Evolutionary conservation across 64 coral and sea anemone genomes (phyloP), one percentile per base, ranked within the genome.

Genomic region (Stylophora pistillata): DNA sequence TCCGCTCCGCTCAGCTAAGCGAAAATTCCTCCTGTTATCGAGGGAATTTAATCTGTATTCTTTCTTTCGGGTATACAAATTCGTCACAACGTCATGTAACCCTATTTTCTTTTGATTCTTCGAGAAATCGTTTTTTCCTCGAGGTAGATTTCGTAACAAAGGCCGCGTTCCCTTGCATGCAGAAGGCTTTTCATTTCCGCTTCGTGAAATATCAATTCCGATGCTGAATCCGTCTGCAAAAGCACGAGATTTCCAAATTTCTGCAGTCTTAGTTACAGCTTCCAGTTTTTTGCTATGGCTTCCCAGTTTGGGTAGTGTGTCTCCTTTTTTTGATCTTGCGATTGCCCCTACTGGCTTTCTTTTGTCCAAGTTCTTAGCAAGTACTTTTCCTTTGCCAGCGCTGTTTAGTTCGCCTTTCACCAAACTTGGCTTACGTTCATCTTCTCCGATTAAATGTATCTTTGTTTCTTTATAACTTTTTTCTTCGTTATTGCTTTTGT

Each of bases 251-350:
- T 77, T 77, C 74, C 63, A 66, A 21, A 66, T n/a, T 7, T 18
- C 63, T 66, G 63, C 63, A 66, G 63, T n/a, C 25, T 66, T 66
- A 66, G 63, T 66, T 7, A 66, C 63, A n/a, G 63, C 63, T 66
- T 23, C 20, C 9, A 66, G 21, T 25, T 66, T 25, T 23, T 66
- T n/a, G 10, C 23, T 10, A 6, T 10, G 21, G 21, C 63, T 25
- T 23, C 5, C 21, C 21, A 11, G 20, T 25, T 66, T 4, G 63
- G 63, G 63, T 3, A 20, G 18, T 66, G 23, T 66, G 11, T 23
- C 20, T 9, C 25, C 25, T 66, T 10, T 66, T 23, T 66, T 66
- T 66, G 25, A 23, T n/a, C 10, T 9, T n/a, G 21, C 10, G 25
- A 23, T 66, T 2, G 4, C 23, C 37, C 7, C 7, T 23, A 25